A percentile compares a stretch with the other conserved stretches of the same genome.
Conservation (phyloP, 2,113 vertebrate genomes). For the Phoenicopterus ruber region DNA sequence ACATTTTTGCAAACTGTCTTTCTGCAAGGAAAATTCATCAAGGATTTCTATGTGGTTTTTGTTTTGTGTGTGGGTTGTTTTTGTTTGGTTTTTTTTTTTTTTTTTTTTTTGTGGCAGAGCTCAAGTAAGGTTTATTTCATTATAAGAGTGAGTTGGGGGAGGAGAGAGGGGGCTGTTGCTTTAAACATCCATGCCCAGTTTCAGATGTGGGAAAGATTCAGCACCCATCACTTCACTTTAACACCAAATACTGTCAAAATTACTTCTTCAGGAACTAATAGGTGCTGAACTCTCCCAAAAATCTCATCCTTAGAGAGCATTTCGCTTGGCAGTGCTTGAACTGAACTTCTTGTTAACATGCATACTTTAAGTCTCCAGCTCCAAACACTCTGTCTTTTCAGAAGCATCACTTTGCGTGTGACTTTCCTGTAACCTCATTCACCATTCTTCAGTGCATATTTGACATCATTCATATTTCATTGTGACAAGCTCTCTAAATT, state of each 20-base stretch:
- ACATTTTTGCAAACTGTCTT: not conserved
- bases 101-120: accelerated
- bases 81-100: not conserved
- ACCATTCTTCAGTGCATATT: not conserved
- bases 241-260: not conserved
- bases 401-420: not conserved
- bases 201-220: not conserved
- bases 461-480: slow-evolving; percentile 50
- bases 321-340: not conserved
- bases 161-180: not conserved
- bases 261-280: not conserved
- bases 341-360: not conserved
- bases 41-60: not conserved
- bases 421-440: slow-evolving; percentile 36
- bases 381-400: not conserved
- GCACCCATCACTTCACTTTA: not conserved
- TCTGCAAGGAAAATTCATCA: not conserved
- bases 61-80: not conserved
- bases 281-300: not conserved
- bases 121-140: not conserved
- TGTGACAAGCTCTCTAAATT: slow-evolving; percentile 5
- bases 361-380: not conserved
- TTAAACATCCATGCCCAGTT: not conserved
- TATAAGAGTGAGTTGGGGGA: not conserved
- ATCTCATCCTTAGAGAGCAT: not conserved